Evolutionary conservation across 2,888 invertebrate genomes (phyloP), one percentile per base, ranked within the genome.

Genomic region (Silvanus unidentatus): DNA sequence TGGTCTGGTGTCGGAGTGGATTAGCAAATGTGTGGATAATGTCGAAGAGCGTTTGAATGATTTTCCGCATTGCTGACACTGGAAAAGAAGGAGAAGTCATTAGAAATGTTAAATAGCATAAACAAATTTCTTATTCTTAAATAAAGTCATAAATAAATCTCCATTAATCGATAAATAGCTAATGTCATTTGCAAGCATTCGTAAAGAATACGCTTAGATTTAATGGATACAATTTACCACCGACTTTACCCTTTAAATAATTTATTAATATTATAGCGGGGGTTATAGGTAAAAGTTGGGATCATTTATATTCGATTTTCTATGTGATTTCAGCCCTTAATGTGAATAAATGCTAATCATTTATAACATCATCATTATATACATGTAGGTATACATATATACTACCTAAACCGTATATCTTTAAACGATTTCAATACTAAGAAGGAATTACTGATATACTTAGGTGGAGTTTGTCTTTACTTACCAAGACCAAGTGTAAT

Each of bases 31-130:
- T 10, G 98, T 98, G 52, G 96, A 95, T 52, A 98, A 77, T 0
- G 98, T 98, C 62, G 96, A 96, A 48, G 96, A 95, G 48, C 96
- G 76, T 70, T 95, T 95, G 79, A 97, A 97, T 14, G 89, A 85
- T 72, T 98, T 98, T 28, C 97, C 97, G 66, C 97, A 98, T 73
- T 96, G 95, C 70, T 93, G 90, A 74, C 97, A 97, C 60, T 61
- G 56, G 29, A 59, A 58, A 16, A 53, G 50, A 47, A 41, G 14
- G 13, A 12, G 35, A 16, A 35, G 34, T 40, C 10, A 28, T 16
- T 29, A 16, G 15, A 10, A 28, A 9, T n/a, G 3, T 32, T 37
- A 38, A 35, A 37, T 16, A 27, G 10, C 36, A 38, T 42, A 29
- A 10, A 41, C 16, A 14, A 12, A 41, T 32, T 32, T 32, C 32